Percentiles rank a stretch among this genome's conserved stretches.
phyloP scores from a whole-genome alignment of 2,113 vertebrate species.

The Vulpes vulpes region DNA sequence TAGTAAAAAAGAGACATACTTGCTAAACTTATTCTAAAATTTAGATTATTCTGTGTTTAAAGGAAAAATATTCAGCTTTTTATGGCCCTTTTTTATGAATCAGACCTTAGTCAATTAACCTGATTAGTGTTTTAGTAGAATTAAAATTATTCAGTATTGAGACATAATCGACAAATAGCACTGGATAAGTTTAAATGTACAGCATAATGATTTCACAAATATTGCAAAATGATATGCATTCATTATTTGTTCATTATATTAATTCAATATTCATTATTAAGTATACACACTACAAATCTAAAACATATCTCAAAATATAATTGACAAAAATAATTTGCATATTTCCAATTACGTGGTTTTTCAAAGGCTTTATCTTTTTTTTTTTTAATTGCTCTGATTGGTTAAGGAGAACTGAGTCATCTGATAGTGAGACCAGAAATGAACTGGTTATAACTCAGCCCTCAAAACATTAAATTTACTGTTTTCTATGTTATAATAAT shows the following conservation, averaged over 20 bases:
- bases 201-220: neutral
- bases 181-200: neutral
- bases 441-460: neutral
- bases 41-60: neutral
- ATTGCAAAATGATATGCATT: neutral
- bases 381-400: neutral
- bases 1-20: neutral
- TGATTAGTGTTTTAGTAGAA: neutral
- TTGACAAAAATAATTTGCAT: neutral
- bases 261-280: neutral
- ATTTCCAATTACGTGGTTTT: neutral
- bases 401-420: conserved; percentile 4
- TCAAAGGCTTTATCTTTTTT: neutral
- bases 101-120: neutral
- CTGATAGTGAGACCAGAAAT: conserved; percentile 2
- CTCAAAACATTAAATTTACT: conserved; percentile 1
- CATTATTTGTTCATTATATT: neutral
- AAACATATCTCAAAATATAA: neutral
- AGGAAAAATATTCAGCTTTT: neutral
- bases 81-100: neutral
- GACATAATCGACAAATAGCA: neutral
- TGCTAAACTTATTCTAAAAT: neutral
- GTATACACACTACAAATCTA: neutral
- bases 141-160: neutral
- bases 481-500: conserved; percentile 34